These are phyloP conservation scores for Ophioninae sp. DNA, from an alignment of 2,888 invertebrate species.

Conservation along the genomic window DNA sequence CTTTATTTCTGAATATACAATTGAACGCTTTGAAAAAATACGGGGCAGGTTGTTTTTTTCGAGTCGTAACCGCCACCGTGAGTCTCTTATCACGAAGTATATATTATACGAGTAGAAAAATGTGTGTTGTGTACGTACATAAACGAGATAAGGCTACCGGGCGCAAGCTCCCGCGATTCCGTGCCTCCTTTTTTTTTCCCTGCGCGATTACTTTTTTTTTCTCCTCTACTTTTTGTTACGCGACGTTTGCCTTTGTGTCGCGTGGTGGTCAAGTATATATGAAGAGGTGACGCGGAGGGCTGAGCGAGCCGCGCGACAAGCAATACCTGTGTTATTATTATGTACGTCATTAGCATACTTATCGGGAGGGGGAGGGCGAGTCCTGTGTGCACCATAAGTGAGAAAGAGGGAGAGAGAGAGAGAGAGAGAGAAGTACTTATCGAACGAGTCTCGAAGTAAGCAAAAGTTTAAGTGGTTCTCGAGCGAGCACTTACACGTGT, in stretches of 20 bases:
- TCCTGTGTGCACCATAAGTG: conserved; percentile 4
- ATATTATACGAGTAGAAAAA: neutral
- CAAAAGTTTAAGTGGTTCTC: conserved; percentile 48
- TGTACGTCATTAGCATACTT: conserved; percentile 61
- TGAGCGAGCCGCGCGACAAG: conserved; percentile 45
- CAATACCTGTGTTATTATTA: conserved; percentile 63
- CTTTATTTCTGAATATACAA: conserved; percentile 18
- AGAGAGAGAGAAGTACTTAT: conserved; percentile 46
- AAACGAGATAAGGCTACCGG: conserved; percentile 23
- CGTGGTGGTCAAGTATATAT: neutral
- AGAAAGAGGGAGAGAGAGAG: conserved; percentile 4
- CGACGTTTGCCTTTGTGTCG: neutral
- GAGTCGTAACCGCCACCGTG: conserved; percentile 2
- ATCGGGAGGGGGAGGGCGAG: conserved; percentile 29
- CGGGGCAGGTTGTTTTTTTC: conserved; percentile 4
- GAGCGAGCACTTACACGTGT: conserved; percentile 45
- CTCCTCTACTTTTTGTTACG: neutral
- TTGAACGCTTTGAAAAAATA: conserved; percentile 38
- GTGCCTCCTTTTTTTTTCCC: conserved; percentile 11
- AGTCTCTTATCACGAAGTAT: conserved; percentile 35
- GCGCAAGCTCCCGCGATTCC: conserved; percentile 12
- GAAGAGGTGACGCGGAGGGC: neutral
- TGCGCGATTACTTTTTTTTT: conserved; percentile 16
- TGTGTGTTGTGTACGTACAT: neutral
- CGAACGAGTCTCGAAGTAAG: conserved; percentile 49